Conservation (phyloP, 2,113 vertebrate genomes). For the Rhabdomys dilectus region DNA sequence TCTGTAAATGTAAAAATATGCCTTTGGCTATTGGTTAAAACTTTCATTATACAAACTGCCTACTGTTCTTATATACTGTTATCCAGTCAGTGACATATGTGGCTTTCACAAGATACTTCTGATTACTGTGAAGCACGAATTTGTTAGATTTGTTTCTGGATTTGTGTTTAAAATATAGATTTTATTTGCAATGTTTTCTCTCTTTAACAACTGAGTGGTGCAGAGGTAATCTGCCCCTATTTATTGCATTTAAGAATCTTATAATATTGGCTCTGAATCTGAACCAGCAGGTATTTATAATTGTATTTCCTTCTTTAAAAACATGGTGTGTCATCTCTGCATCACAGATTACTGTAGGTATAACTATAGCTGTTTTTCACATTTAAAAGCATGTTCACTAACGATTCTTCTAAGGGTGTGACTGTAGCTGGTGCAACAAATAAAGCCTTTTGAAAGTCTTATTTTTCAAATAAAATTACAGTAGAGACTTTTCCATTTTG, state of each 20-base stretch:
- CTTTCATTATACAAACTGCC: background rate
- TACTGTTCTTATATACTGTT: background rate
- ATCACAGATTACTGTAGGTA: background rate
- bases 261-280: slow-evolving; percentile 24
- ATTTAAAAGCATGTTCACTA: background rate
- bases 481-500: background rate
- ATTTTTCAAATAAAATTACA: slow-evolving; percentile 24
- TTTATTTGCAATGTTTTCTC: slow-evolving; percentile 36
- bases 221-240: background rate
- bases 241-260: slow-evolving; percentile 43
- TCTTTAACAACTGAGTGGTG: background rate
- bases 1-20: background rate
- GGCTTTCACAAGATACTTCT: background rate
- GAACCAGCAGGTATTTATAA: background rate
- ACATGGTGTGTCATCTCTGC: background rate
- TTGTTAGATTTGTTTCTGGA: background rate
- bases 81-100: slow-evolving; percentile 16
- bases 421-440: slow-evolving; percentile 19
- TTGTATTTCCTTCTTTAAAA: background rate
- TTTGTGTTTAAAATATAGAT: slow-evolving; percentile 49
- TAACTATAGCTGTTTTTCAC: background rate
- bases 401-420: background rate
- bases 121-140: background rate
- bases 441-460: background rate
- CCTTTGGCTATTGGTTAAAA: slow-evolving; percentile 23